Evolutionary conservation across 2,888 invertebrate species (phyloP).

Genomic region (Phytoseiulus persimilis): DNA sequence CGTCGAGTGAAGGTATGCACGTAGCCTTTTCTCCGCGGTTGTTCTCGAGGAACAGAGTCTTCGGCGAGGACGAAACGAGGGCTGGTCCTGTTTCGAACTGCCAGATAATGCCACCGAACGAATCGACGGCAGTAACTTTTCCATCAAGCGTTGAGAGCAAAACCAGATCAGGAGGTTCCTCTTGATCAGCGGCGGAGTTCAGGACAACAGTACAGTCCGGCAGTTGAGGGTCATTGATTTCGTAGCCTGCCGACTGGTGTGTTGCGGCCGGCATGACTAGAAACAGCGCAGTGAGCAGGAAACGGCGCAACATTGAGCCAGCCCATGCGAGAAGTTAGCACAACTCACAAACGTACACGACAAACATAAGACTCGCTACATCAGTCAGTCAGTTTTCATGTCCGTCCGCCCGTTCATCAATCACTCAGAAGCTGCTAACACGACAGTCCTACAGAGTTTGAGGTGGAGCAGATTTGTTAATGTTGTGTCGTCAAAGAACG

Average conservation of each 20-base stretch:
- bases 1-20: slow-evolving; percentile 77
- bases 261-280: background rate
- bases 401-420: background rate
- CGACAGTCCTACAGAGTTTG: too few relatives aligned
- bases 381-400: background rate
- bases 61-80: slow-evolving; percentile 75
- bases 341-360: background rate
- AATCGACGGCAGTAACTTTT: slow-evolving; percentile 69
- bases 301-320: background rate
- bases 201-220: background rate
- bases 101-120: slow-evolving; percentile 63
- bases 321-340: background rate
- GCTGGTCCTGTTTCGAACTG: slow-evolving; percentile 65
- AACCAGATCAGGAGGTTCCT: slow-evolving; percentile 53
- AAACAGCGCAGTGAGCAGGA: background rate
- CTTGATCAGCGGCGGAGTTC: background rate
- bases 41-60: slow-evolving; percentile 8
- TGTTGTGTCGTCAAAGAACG: too few relatives aligned
- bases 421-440: background rate
- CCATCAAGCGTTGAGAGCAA: slow-evolving; percentile 87
- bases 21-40: background rate
- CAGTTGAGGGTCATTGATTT: background rate
- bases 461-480: background rate
- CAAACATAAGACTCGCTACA: background rate
- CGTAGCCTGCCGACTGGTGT: background rate